Evolutionary conservation across 2,113 vertebrate species (phyloP).

Genomic region (Dicaeum eximium): DNA sequence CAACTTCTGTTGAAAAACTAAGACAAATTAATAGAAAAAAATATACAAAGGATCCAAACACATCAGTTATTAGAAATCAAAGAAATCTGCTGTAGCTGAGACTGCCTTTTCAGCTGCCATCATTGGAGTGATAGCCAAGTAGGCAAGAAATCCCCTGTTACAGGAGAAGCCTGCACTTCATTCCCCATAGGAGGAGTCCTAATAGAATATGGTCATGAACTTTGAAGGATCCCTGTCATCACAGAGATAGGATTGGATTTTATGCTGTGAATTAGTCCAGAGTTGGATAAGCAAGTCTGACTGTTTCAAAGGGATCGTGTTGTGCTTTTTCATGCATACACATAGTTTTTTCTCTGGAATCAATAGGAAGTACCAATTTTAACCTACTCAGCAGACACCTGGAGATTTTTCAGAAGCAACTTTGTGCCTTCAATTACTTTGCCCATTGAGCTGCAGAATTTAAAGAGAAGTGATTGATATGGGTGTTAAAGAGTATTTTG

Average conservation of each 20-base stretch:
- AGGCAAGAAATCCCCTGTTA: not conserved
- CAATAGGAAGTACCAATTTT: not conserved
- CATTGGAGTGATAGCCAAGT: not conserved
- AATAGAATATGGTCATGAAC: not conserved
- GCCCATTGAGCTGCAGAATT: not conserved
- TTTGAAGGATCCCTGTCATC: not conserved
- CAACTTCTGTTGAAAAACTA: not conserved
- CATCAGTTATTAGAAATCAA: not conserved
- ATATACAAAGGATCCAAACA: not conserved
- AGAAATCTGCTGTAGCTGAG: not conserved
- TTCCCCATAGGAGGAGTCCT: not conserved
- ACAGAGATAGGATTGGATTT: not conserved
- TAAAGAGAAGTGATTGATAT: not conserved
- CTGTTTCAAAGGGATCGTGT: not conserved
- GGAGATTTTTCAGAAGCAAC: not conserved
- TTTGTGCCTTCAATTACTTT: not conserved
- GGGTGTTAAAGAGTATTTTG: not conserved
- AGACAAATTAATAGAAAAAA: not conserved
- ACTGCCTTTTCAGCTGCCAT: not conserved
- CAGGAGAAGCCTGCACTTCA: not conserved
- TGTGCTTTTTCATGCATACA: not conserved
- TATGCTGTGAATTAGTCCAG: not conserved
- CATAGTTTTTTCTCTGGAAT: not conserved
- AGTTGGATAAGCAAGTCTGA: not conserved
- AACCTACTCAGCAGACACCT: not conserved